phyloP scores from a whole-genome alignment of 2,888 invertebrate genomes.

The Panorpa germanica region DNA sequence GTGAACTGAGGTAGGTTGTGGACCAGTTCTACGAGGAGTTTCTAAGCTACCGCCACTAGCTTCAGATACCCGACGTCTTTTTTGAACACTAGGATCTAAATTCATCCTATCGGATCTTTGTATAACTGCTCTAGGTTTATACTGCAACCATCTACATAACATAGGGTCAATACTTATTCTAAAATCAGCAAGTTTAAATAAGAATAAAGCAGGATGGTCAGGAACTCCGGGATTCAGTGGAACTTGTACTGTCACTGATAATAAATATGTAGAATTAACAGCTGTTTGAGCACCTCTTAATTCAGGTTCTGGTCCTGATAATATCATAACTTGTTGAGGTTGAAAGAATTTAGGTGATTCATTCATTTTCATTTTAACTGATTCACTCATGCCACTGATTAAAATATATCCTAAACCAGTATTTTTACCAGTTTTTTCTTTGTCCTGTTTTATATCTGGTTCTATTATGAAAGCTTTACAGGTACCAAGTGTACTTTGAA shows the following conservation, averaged over 20 bases:
- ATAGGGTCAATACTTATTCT: constrained; percentile 39
- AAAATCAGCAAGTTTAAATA: constrained; percentile 29
- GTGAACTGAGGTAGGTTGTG: constrained; percentile 29
- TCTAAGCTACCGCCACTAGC: too few species aligned
- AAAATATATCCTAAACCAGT: too few species aligned
- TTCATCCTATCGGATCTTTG: too few species aligned
- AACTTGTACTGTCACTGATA: constrained; percentile 8
- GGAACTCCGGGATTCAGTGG: constrained; percentile 6
- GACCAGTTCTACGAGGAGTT: constrained; percentile 24
- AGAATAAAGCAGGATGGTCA: constrained; percentile 26
- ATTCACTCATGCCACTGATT: neutral
- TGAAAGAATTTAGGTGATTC: constrained; percentile 11
- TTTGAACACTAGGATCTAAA: too few species aligned
- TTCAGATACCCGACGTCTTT: too few species aligned
- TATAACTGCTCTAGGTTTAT: constrained; percentile 20
- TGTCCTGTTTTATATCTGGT: too few species aligned
- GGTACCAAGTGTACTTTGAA: too few species aligned
- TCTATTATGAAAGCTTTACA: too few species aligned
- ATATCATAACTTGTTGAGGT: constrained; percentile 30
- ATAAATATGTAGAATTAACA: constrained; percentile 2
- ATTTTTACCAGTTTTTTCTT: too few species aligned
- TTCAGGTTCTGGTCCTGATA: constrained; percentile 31
- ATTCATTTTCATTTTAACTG: neutral
- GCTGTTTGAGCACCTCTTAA: constrained; percentile 14
- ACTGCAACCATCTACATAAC: constrained; percentile 43